These are phyloP conservation scores for Encarsia formosa DNA, from an alignment of 2,888 invertebrate species.

Conservation along the genomic window DNA sequence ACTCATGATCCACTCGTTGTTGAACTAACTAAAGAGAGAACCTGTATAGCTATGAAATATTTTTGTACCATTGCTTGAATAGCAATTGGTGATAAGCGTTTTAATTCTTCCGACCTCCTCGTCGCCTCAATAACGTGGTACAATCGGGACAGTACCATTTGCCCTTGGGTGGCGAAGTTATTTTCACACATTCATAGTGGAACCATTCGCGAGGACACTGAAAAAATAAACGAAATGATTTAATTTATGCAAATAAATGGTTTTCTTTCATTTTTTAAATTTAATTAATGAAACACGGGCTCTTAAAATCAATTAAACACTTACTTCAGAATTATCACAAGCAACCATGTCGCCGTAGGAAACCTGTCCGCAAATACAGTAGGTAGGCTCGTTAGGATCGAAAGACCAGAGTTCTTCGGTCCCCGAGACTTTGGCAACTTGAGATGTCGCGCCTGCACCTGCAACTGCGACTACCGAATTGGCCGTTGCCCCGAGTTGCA, in stretches of 20 bases:
- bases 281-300: neutral
- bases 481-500: neutral
- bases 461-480: constrained; percentile 1
- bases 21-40: constrained; percentile 3
- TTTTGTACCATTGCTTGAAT: too few species aligned
- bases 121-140: constrained; percentile 78
- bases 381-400: constrained; percentile 93
- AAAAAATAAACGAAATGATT: constrained; percentile 30
- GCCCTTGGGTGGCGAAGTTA: constrained; percentile 93
- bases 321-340: constrained; percentile 94
- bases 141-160: constrained; percentile 99
- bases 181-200: constrained; percentile 96
- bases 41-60: too few species aligned
- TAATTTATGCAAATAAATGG: neutral
- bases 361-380: constrained; percentile 95
- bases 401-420: constrained; percentile 81
- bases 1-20: too few species aligned
- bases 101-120: constrained; percentile 77
- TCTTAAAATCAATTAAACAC: constrained; percentile 46
- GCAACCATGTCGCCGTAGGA: constrained; percentile 99
- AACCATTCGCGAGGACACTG: constrained; percentile 99
- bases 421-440: constrained; percentile 50
- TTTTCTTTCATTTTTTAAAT: too few species aligned
- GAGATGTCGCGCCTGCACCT: neutral
- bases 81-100: too few species aligned